Evolutionary conservation across 2,113 vertebrate genomes (phyloP).

Genomic region (Paradisaea rubra): DNA sequence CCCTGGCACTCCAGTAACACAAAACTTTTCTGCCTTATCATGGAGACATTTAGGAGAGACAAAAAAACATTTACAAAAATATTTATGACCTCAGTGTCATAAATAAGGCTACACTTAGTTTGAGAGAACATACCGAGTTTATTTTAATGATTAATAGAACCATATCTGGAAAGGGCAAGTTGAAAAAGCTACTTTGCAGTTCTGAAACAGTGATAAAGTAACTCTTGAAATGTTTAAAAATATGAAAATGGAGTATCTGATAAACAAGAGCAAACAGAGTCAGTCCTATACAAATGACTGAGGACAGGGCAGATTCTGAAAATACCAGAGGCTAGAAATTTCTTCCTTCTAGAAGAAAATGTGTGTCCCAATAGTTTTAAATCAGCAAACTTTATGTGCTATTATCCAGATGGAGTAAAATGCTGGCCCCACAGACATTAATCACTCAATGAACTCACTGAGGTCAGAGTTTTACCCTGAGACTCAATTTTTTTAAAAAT

Average conservation of each 20-base stretch:
- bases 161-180: neutral
- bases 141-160: neutral
- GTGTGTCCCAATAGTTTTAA: neutral
- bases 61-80: neutral
- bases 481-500: neutral
- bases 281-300: neutral
- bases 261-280: neutral
- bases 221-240: neutral
- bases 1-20: neutral
- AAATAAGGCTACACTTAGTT: neutral
- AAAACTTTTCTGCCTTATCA: neutral
- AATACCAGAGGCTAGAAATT: neutral
- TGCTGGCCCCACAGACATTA: neutral
- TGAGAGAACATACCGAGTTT: fast-evolving
- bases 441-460: neutral
- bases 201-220: neutral
- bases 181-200: neutral
- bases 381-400: neutral
- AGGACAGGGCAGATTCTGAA: neutral
- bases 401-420: neutral
- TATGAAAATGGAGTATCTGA: neutral
- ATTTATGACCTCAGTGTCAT: neutral
- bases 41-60: neutral
- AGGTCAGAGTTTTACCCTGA: neutral
- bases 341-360: neutral